Conservation (phyloP, 2,888 invertebrate species). For the Orthosia gracilis region DNA sequence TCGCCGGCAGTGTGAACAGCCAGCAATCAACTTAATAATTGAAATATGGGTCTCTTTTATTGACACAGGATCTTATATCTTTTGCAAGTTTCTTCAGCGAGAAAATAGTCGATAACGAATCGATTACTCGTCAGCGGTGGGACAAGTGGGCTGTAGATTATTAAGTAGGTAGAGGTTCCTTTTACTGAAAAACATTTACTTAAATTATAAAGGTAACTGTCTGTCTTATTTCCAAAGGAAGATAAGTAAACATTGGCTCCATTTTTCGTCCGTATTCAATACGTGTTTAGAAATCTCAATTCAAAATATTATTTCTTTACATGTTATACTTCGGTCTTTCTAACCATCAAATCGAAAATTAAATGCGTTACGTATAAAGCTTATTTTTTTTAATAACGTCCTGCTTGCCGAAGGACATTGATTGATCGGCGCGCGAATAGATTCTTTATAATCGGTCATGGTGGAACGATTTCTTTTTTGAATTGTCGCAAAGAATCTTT, state of each 20-base stretch:
- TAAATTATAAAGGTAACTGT: background rate
- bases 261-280: constrained; percentile 18
- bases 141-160: too few relatives aligned
- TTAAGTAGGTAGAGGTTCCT: background rate
- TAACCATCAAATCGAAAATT: constrained; percentile 41
- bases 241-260: constrained; percentile 5
- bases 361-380: constrained; percentile 45
- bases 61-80: too few relatives aligned
- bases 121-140: too few relatives aligned
- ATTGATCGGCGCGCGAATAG: constrained; percentile 65
- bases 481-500: constrained; percentile 56
- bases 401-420: constrained; percentile 63
- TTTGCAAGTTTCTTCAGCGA: too few relatives aligned
- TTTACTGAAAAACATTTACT: background rate
- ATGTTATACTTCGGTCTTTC: constrained; percentile 10
- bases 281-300: constrained; percentile 20
- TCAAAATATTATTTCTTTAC: constrained; percentile 37
- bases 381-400: constrained; percentile 55
- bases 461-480: constrained; percentile 58
- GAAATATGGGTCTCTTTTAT: too few relatives aligned
- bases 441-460: constrained; percentile 66
- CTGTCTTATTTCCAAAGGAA: background rate
- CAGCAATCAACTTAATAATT: too few relatives aligned
- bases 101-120: too few relatives aligned
- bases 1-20: too few relatives aligned